These are phyloP conservation scores for Otocyon megalotis DNA, from an alignment of 2,113 vertebrate genomes.

Conservation along the genomic window DNA sequence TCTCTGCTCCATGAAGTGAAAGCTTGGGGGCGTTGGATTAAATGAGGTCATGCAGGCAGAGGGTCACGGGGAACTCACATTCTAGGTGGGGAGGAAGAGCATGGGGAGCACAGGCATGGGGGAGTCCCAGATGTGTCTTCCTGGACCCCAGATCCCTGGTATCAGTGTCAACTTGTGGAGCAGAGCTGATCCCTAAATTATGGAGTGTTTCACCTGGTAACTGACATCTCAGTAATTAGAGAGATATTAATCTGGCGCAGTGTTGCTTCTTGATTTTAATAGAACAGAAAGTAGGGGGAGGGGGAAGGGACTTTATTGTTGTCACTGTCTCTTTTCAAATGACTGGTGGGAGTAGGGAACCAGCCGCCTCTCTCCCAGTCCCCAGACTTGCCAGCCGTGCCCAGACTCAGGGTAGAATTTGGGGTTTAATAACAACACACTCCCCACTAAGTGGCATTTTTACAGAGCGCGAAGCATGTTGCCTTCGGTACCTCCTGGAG, in stretches of 20 bases:
- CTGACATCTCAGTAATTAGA: conserved; percentile 71
- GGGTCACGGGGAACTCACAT: not conserved
- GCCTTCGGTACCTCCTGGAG: not conserved
- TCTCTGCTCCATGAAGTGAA: not conserved
- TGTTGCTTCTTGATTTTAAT: conserved; percentile 62
- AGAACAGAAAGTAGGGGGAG: not conserved
- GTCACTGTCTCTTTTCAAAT: not conserved
- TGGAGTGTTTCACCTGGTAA: conserved; percentile 12
- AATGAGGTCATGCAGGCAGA: not conserved
- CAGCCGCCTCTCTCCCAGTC: not conserved
- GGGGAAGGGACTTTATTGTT: not conserved
- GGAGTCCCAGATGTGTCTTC: not conserved
- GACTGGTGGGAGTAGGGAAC: not conserved
- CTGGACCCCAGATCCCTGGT: not conserved
- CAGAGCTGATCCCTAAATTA: conserved; percentile 49
- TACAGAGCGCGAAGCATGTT: not conserved
- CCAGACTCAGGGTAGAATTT: not conserved
- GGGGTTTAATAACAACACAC: not conserved
- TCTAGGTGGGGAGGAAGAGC: no score
- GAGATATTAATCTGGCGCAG: conserved; percentile 39
- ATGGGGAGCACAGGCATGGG: not conserved
- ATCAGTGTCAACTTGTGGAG: not conserved
- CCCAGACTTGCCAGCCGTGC: not conserved
- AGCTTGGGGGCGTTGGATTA: not conserved
- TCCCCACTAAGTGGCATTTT: not conserved